Conservation (phyloP, 2,797 vertebrate genomes). For the Manis pentadactyla region DNA sequence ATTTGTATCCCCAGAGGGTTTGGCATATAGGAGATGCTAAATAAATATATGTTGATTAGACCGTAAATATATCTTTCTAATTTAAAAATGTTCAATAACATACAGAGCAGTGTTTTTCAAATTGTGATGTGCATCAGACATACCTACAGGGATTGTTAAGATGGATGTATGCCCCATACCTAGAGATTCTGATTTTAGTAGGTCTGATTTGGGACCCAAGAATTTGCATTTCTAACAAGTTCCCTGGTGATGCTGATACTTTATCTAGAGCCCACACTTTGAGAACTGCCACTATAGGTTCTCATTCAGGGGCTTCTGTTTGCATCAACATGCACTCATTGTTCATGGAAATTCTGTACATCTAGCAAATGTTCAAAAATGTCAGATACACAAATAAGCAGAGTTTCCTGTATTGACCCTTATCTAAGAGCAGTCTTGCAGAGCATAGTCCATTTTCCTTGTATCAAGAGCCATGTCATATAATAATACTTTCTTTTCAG, state of each 20-base stretch:
- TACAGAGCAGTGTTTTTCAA: conserved; percentile 13
- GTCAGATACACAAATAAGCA: not conserved
- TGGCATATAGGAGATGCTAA: not conserved
- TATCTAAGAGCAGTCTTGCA: not conserved
- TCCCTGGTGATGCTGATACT: not conserved
- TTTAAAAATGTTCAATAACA: conserved; percentile 15
- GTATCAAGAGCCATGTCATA: not conserved
- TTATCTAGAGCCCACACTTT: not conserved
- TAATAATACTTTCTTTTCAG: not conserved
- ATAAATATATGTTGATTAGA: not conserved
- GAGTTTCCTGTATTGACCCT: not conserved
- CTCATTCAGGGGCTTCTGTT: not conserved
- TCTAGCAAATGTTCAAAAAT: not conserved
- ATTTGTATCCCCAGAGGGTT: not conserved
- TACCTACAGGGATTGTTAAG: not conserved
- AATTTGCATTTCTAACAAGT: not conserved
- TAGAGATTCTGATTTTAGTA: not conserved
- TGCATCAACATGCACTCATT: not conserved
- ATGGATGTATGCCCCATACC: not conserved
- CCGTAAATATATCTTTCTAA: not conserved
- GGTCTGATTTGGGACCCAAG: not conserved
- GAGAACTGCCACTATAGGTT: not conserved
- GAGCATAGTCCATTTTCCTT: not conserved
- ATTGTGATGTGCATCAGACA: not conserved
- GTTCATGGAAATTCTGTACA: not conserved